Conservation (phyloP, 2,888 invertebrate species). For the Lasioglossum marginatum region DNA sequence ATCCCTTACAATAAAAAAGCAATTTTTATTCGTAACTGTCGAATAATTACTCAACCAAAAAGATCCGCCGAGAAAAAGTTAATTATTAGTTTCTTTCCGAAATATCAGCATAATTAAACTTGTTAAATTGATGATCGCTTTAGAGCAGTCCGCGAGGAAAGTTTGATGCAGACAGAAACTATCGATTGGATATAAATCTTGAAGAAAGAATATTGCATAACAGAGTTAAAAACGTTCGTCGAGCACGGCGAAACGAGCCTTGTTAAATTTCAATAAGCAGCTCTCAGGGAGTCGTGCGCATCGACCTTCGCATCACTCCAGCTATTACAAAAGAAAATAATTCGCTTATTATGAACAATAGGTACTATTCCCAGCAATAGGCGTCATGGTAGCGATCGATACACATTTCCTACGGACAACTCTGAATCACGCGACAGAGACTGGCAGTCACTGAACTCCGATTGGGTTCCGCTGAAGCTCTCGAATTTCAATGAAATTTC, state of each 20-base stretch:
- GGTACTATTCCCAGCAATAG: slow-evolving; percentile 34
- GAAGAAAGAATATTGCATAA: neutral
- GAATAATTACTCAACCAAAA: neutral
- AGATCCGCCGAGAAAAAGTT: neutral
- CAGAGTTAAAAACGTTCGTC: slow-evolving; percentile 28
- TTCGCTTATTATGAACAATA: slow-evolving; percentile 59
- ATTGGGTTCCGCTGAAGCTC: slow-evolving; percentile 10
- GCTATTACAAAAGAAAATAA: slow-evolving; percentile 50
- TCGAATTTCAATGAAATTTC: slow-evolving; percentile 31
- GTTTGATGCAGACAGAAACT: neutral
- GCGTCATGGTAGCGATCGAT: slow-evolving; percentile 51
- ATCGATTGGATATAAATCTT: slow-evolving; percentile 12
- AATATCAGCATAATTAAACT: neutral
- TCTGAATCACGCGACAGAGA: slow-evolving; percentile 20
- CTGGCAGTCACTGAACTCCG: slow-evolving; percentile 21
- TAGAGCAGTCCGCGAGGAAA: neutral
- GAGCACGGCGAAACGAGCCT: slow-evolving; percentile 14
- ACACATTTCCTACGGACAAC: slow-evolving; percentile 41
- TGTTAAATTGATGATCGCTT: neutral
- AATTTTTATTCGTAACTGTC: neutral
- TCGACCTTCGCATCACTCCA: slow-evolving; percentile 50
- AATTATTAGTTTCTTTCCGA: neutral
- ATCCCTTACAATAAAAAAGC: neutral
- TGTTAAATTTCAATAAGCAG: slow-evolving; percentile 48
- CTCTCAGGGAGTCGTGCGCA: slow-evolving; percentile 22